phyloP scores from a whole-genome alignment of 1,140 invertebrate genomes.

The Saccostrea cuccullata region DNA sequence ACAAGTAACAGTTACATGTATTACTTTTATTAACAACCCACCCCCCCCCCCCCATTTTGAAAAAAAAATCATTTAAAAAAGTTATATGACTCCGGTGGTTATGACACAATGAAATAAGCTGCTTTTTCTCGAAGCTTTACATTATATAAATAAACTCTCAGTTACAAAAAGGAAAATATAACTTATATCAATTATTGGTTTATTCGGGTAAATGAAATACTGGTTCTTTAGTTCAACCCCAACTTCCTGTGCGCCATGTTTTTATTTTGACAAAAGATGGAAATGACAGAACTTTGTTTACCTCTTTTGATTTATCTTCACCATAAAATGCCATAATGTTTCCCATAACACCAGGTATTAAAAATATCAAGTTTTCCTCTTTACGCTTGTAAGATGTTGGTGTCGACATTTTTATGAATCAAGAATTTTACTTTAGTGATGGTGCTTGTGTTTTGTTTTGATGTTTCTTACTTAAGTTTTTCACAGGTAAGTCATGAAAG shows the following conservation, averaged over 20 bases:
- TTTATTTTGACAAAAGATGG: constrained; percentile 33
- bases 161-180: background rate
- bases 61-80: too few relatives aligned
- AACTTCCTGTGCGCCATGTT: constrained; percentile 5
- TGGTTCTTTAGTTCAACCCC: background rate
- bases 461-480: background rate
- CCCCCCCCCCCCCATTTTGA: too few relatives aligned
- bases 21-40: too few relatives aligned
- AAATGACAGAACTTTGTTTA: constrained; percentile 34
- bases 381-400: background rate
- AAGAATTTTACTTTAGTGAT: background rate
- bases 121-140: too few relatives aligned
- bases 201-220: background rate
- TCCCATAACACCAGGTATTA: constrained; percentile 22
- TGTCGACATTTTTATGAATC: constrained; percentile 9
- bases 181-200: background rate
- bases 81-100: too few relatives aligned
- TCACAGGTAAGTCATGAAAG: background rate
- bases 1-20: too few relatives aligned
- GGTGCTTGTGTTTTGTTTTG: background rate
- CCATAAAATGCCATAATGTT: constrained; percentile 31
- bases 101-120: too few relatives aligned
- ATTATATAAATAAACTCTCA: too few relatives aligned
- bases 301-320: constrained; percentile 14
- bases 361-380: background rate